These are phyloP conservation scores for Thereva nobilitata DNA, from an alignment of 2,888 invertebrate genomes.

Conservation along the genomic window DNA sequence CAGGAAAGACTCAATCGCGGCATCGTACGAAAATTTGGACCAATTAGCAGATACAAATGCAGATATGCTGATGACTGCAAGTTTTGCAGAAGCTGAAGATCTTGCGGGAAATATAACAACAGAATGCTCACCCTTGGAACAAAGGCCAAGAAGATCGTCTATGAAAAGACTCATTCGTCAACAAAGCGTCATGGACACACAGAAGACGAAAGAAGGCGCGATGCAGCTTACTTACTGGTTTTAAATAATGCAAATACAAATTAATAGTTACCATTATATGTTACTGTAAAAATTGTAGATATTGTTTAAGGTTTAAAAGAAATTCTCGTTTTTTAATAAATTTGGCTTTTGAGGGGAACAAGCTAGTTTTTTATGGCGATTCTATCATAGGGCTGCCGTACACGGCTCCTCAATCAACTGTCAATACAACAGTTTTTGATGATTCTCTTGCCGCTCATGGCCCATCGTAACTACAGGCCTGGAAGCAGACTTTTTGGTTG, in stretches of 20 bases:
- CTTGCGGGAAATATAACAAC: slow-evolving; percentile 46
- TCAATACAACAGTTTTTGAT: no score
- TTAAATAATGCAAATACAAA: slow-evolving; percentile 54
- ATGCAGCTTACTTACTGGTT: slow-evolving; percentile 90
- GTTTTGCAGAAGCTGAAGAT: slow-evolving; percentile 51
- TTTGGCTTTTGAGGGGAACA: no score
- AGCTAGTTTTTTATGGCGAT: no score
- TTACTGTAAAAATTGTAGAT: no score
- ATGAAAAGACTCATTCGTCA: slow-evolving; percentile 76
- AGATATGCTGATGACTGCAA: slow-evolving; percentile 48
- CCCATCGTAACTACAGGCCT: no score
- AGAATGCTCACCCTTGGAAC: slow-evolving; percentile 60
- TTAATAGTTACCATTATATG: no score
- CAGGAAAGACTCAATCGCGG: slow-evolving; percentile 62
- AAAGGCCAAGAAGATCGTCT: slow-evolving; percentile 59
- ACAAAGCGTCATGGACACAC: slow-evolving; percentile 80
- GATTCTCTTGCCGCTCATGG: no score
- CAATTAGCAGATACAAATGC: slow-evolving; percentile 59
- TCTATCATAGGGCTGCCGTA: no score
- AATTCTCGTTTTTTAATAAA: no score
- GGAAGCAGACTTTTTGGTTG: no score
- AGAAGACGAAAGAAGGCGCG: slow-evolving; percentile 75
- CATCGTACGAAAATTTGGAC: slow-evolving; percentile 77
- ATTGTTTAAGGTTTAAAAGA: no score
- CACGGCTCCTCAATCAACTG: no score